Evolutionary conservation across 2,797 vertebrate genomes (phyloP).

Genomic region (Muraenolepis orangiensis): DNA sequence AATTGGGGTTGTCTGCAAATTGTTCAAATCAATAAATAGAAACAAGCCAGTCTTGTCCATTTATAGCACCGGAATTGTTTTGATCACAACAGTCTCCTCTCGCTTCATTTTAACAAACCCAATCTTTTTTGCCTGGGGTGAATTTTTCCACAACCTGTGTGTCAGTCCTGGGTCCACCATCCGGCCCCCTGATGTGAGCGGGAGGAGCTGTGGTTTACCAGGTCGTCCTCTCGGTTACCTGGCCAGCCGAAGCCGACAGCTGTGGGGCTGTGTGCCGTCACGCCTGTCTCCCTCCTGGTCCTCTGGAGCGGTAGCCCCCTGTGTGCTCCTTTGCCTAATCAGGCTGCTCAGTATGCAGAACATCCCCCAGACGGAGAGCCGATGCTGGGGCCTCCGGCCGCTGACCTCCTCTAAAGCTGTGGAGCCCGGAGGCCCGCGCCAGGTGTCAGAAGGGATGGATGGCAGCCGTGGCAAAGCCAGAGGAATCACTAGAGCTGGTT

Average conservation of each 20-base stretch:
- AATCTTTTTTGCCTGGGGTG: too few relatives aligned
- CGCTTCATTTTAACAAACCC: not conserved
- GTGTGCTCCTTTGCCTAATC: conserved; percentile 66
- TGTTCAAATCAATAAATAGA: not conserved
- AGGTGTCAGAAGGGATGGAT: conserved; percentile 69
- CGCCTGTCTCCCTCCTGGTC: conserved; percentile 53
- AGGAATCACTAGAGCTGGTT: conserved; percentile 47
- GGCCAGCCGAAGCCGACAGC: conserved; percentile 51
- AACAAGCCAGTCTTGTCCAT: not conserved
- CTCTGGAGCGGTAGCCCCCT: conserved; percentile 45
- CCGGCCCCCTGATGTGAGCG: not conserved
- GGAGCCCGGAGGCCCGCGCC: conserved; percentile 64
- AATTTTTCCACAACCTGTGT: not conserved
- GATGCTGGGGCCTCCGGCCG: conserved; percentile 51
- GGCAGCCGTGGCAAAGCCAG: conserved; percentile 62
- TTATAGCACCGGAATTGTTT: not conserved
- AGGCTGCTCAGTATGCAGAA: conserved; percentile 70
- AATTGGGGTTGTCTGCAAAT: not conserved
- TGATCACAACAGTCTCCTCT: not conserved
- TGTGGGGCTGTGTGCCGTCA: conserved; percentile 49
- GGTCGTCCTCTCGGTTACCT: conserved; percentile 50
- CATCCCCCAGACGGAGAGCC: conserved; percentile 51
- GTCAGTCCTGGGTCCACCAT: not conserved
- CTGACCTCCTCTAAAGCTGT: conserved; percentile 71
- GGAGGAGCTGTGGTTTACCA: conserved; percentile 19